Evolutionary conservation across 2,888 invertebrate genomes (phyloP).

Genomic region (Ophion costatus): DNA sequence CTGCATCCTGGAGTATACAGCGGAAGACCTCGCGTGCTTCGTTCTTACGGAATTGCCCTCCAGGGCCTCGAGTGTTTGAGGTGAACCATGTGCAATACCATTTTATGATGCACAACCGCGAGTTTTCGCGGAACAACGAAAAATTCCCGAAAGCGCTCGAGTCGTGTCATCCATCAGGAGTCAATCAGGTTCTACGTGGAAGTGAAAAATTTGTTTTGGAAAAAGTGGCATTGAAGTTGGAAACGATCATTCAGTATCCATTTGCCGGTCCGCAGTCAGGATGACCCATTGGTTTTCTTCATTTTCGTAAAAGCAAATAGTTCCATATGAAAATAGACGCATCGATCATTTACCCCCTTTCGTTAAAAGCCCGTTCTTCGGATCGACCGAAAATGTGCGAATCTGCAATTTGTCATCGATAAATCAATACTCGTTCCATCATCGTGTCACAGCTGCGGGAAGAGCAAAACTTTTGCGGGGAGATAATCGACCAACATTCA

Average conservation of each 20-base stretch:
- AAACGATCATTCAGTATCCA: background rate
- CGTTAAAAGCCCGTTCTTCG: background rate
- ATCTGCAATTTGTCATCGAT: conserved; percentile 18
- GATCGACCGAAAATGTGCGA: conserved; percentile 2
- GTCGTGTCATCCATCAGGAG: background rate
- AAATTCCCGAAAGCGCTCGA: background rate
- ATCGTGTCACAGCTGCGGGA: background rate
- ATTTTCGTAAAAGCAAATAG: conserved; percentile 6
- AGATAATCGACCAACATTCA: conserved; percentile 38
- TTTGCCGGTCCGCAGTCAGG: background rate
- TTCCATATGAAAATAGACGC: background rate
- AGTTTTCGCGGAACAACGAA: background rate
- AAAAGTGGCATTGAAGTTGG: no score
- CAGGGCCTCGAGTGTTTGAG: conserved; percentile 1
- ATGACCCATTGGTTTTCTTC: background rate
- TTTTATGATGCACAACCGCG: conserved; percentile 7
- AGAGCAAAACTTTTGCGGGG: conserved; percentile 34
- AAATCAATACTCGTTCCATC: conserved; percentile 46
- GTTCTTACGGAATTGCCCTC: background rate
- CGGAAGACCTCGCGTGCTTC: conserved; percentile 1
- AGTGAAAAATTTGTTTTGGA: background rate
- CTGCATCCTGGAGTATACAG: conserved; percentile 19
- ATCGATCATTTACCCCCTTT: conserved; percentile 23
- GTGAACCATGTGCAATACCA: conserved; percentile 25
- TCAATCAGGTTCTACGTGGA: background rate